Evolutionary conservation across 92 coral and sea anemone species (phyloP), one percentile per base, ranked within the genome.

Genomic region (Parazoanthus atlanticus): DNA sequence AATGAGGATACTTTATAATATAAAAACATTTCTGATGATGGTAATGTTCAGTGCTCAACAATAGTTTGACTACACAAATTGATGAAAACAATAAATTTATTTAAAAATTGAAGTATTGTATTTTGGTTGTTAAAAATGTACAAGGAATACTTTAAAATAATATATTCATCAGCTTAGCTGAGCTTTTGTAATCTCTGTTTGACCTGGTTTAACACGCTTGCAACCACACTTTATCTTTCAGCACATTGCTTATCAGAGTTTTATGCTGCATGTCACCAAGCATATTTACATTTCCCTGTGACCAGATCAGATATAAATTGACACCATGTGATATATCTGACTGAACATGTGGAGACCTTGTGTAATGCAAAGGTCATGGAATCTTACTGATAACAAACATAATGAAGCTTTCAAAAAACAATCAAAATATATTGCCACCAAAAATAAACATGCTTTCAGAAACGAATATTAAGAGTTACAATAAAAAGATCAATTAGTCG

Each of bases 311-410:
- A 54, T 89, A 54, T 86, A 81, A 81, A 56, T 81, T 29, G 28
- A 54, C 69, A 43, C 9, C 56, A 13, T 49, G 16, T 73, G 34
- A 58, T 47, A 81, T 81, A 34, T 73, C 74, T 80, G n/a, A 81
- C 49, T 58, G 47, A 58, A 38, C 73, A 81, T 33, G 86, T 61
- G 86, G 46, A 81, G 56, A 49, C 56, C 56, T 25, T 61, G 26
- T 61, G 38, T 0, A 78, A 26, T 13, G 65, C 30, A 6, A 76
- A 78, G 82, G 56, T n/a, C 23, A 11, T 19, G 38, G 30, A n/a
- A 43, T 78, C 82, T 78, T 28, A 13, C 33, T 78, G 79, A 75
- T 75, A 75, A 75, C 79, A 75, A 32, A 75, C 52, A 75, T 6
- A 61, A 61, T 6, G 43, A 75, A 36, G 43, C 79, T 5, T 2